Evolutionary conservation across 1,140 invertebrate species (phyloP).

Genomic region (Sycophila sp.): DNA sequence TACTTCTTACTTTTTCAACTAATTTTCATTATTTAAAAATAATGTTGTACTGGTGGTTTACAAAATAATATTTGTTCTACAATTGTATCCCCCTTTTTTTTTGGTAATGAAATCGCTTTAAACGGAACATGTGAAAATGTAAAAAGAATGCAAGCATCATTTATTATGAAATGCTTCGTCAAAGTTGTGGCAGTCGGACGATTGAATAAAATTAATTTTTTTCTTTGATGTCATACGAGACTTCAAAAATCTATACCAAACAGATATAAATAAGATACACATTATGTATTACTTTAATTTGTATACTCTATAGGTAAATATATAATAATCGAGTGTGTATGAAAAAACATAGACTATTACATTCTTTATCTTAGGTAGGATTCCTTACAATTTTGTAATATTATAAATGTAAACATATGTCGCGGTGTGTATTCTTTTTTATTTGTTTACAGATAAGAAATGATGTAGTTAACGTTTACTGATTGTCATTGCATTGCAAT

Average conservation of each 20-base stretch:
- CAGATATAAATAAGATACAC: conserved; percentile 53
- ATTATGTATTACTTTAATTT: conserved; percentile 48
- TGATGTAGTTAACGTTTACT: too few species aligned
- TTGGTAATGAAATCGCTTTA: neutral
- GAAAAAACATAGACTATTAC: conserved; percentile 63
- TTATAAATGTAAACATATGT: conserved; percentile 48
- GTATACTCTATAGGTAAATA: conserved; percentile 54
- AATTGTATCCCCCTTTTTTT: too few species aligned
- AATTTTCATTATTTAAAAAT: too few species aligned
- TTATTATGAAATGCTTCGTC: conserved; percentile 54
- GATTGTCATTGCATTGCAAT: too few species aligned
- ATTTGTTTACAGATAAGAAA: conserved; percentile 51
- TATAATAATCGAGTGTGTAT: conserved; percentile 62
- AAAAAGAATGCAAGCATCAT: conserved; percentile 36
- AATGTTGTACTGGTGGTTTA: too few species aligned
- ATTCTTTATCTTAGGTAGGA: conserved; percentile 63
- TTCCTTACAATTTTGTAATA: conserved; percentile 58
- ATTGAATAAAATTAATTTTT: conserved; percentile 51
- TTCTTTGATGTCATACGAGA: conserved; percentile 30
- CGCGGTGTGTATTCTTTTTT: too few species aligned
- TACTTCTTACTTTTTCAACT: neutral
- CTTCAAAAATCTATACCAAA: conserved; percentile 52
- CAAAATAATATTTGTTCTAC: too few species aligned
- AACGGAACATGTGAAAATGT: neutral
- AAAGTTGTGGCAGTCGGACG: conserved; percentile 54